Evolutionary conservation across 2,113 vertebrate species (phyloP), one percentile per base, ranked within the genome.

Genomic region (Ceyx melanurus): DNA sequence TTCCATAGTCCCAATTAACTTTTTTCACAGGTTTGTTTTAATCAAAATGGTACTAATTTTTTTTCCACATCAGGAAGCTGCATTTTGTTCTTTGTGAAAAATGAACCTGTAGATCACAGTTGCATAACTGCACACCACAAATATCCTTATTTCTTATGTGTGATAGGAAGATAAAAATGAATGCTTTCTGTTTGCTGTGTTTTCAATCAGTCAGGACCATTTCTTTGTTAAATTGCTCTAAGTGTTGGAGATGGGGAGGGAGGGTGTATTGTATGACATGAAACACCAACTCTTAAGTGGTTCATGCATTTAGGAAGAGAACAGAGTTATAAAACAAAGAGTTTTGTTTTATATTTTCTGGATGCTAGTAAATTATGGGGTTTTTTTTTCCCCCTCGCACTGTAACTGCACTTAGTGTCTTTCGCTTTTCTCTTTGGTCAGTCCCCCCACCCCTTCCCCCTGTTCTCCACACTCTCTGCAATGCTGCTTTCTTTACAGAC

Each of bases 401-500:
- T 83, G 75, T 86, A 90, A 81, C 81, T 93, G 48, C 40, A 92
- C 16, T 48, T 82, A 40, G n/a, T 35, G 25, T 86, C 48, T 94
- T 33, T 89, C 95, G 74, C 82, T 90, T 83, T 46, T 82, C 45
- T 94, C 84, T 94, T 78, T 86, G 72, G 58, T 73, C 79, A 75
- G 91, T 64, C 81, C 42, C 31, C 43, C 4, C 11, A 29, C 5
- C 40, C 20, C 6, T 64, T 16, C 12, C 96, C 23, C 37, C 17
- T 86, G 14, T 51, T 95, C 79, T 90, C 19, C 71, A 22, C 78
- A 18, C 80, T 92, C 28, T 92, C 21, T 92, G 85, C 67, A 94
- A 19, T 96, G 91, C 92, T 87, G 11, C 54, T 92, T 94, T 95
- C 86, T 88, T 92, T 83, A 56, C 89, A 71, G 60, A 68, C 75